Evolutionary conservation across 2,888 invertebrate species (phyloP).

Genomic region (Papilio elwesi): DNA sequence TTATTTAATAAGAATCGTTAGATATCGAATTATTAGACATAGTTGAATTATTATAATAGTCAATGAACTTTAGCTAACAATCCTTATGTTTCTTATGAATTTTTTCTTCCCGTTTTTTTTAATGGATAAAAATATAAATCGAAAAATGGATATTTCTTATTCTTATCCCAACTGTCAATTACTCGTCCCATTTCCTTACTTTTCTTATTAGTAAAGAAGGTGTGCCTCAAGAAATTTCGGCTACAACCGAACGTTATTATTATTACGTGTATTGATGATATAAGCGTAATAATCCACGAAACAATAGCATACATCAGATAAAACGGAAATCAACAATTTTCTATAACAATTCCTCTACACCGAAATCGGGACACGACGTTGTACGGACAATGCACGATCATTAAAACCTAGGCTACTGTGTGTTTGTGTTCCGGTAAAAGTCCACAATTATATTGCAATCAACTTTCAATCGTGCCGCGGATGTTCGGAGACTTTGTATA

Average conservation of each 20-base stretch:
- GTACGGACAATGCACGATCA: conserved; percentile 1
- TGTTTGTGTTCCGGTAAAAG: conserved; percentile 16
- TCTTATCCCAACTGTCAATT: too few relatives aligned
- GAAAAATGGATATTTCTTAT: too few relatives aligned
- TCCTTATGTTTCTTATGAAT: too few relatives aligned
- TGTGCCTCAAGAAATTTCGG: too few relatives aligned
- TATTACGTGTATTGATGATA: not conserved
- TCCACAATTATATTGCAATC: not conserved
- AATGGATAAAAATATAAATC: too few relatives aligned
- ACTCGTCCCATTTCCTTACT: too few relatives aligned
- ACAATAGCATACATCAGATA: not conserved
- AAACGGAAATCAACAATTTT: conserved; percentile 10
- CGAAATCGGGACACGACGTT: not conserved
- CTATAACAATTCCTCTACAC: conserved; percentile 1
- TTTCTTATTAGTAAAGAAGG: too few relatives aligned
- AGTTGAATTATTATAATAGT: too few relatives aligned
- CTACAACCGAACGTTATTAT: not conserved
- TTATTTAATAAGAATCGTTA: too few relatives aligned
- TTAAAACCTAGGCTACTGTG: not conserved
- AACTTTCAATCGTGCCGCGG: not conserved
- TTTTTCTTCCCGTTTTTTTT: too few relatives aligned
- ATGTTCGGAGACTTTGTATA: not conserved
- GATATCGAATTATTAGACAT: too few relatives aligned
- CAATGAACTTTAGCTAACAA: too few relatives aligned
- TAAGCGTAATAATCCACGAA: not conserved